phyloP scores from a whole-genome alignment of 2,797 vertebrate species.

The Scolopax bukidnonensis region DNA sequence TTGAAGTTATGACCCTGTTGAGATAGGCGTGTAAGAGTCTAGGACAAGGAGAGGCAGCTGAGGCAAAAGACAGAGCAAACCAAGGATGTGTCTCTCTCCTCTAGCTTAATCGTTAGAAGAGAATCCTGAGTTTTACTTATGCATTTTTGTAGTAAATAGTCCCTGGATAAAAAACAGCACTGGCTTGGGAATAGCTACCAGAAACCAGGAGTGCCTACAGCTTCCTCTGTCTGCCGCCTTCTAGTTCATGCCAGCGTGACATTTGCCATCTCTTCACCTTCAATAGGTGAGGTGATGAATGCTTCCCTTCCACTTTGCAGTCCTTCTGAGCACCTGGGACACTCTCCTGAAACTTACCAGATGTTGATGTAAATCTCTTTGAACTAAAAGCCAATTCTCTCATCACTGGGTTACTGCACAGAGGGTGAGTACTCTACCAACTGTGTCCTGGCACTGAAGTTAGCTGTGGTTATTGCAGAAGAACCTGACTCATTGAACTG shows the following conservation, averaged over 20 bases:
- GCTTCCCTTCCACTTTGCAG: not conserved
- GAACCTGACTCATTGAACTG: not conserved
- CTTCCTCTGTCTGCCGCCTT: not conserved
- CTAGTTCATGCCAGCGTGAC: not conserved
- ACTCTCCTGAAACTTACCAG: not conserved
- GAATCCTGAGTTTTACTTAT: not conserved
- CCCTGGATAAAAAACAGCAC: not conserved
- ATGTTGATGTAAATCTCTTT: not conserved
- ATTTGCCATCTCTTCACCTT: not conserved
- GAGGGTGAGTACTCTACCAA: not conserved
- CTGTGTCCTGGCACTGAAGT: not conserved
- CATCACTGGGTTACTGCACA: not conserved
- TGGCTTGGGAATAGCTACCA: not conserved
- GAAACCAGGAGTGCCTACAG: not conserved
- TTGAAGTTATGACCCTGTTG: constrained; percentile 46
- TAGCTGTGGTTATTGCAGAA: not conserved
- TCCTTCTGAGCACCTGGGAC: not conserved
- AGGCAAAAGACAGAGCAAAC: not conserved
- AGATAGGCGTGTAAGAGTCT: not conserved
- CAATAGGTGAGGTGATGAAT: not conserved
- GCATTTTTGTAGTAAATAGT: not conserved
- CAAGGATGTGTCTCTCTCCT: not conserved
- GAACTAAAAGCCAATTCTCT: not conserved
- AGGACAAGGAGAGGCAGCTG: not conserved
- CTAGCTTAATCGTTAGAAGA: not conserved